Evolutionary conservation across 2,113 vertebrate species (phyloP).

Genomic region (Polypterus senegalus): DNA sequence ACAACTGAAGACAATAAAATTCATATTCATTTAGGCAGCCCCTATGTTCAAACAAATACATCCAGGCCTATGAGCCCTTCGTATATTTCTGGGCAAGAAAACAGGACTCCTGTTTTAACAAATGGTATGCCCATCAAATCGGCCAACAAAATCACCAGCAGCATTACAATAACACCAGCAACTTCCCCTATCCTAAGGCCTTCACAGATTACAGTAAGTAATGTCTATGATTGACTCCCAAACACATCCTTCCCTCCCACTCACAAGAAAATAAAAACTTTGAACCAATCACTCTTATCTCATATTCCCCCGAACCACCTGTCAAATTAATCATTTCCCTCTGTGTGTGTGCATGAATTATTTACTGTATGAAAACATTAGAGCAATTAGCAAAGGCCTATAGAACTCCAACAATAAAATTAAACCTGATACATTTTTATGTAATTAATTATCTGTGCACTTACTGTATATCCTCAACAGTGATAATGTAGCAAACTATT

Average conservation of each 20-base stretch:
- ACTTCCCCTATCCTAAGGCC: constrained; percentile 77
- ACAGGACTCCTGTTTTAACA: constrained; percentile 62
- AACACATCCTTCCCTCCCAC: constrained; percentile 10
- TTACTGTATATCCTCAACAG: constrained; percentile 79
- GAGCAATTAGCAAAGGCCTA: no score
- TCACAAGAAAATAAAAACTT: constrained; percentile 3
- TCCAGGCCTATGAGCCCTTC: constrained; percentile 53
- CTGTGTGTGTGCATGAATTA: constrained; percentile 65
- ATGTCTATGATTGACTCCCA: constrained; percentile 70
- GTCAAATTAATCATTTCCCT: constrained; percentile 38
- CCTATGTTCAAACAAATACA: constrained; percentile 69
- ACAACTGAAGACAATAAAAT: constrained; percentile 98
- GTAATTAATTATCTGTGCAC: constrained; percentile 74
- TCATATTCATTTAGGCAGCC: constrained; percentile 89
- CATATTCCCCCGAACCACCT: constrained; percentile 36
- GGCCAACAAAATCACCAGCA: constrained; percentile 91
- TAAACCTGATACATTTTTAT: constrained; percentile 26
- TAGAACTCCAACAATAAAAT: no score
- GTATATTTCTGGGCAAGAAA: constrained; percentile 57
- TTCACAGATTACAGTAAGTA: constrained; percentile 98
- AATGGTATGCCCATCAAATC: constrained; percentile 67
- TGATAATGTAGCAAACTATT: constrained; percentile 66
- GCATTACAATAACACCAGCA: constrained; percentile 93
- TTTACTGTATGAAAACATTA: constrained; percentile 4
- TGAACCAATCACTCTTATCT: constrained; percentile 26